Base-by-base conservation (phyloP, 2,113 vertebrate species). In the Laticauda colubrina region DNA sequence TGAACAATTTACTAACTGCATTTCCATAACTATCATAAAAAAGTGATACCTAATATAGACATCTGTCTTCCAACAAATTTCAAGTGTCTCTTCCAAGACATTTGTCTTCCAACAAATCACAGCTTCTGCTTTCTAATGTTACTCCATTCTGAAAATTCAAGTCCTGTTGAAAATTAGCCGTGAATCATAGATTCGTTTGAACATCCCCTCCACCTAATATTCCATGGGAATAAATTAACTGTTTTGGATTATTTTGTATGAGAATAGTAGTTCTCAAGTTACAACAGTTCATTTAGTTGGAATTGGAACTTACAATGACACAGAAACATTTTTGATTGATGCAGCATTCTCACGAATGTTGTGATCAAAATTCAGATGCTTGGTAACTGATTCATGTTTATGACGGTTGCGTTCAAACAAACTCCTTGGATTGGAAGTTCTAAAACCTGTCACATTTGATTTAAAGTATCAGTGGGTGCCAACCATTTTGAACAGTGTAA, bases 1-100 rank as follows among this genome's bases (percentile, higher is more conserved):
- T 96, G 94, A 97, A 94, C 95, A 96, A 95, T 95, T 96, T 94
- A 92, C 93, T 93, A 93, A 94, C 87, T 95, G 34, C 95, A 97
- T 96, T 97, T 97, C 23, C 96, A 93, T 96, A 96, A 95, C 94
- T 56, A 95, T 75, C 93, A 94, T 95, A 90, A 97, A 96, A 57
- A 94, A 95, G 23, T 59, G 96, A 93, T 15, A 94, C 88, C 91
- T 59, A 53, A 97, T 88, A 96, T 61, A 95, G 96, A 95, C 88
- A 92, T 89, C 39, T 90, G 90, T 88, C 90, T 93, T 91, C 53
- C 93, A 94, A 89, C 12, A 96, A 95, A 93, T 81, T 39, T 39
- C 34, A 39, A 39, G 34, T 39, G 34, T 39, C 34, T 39, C 34
- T 39, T 39, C 34, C 34, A 39, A 39, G 34, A 39, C 34, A 39